A percentile compares a stretch with the other conserved stretches of the same genome.
phyloP scores from a whole-genome alignment of 2,888 invertebrate species.

The Thymelicus lineola region DNA sequence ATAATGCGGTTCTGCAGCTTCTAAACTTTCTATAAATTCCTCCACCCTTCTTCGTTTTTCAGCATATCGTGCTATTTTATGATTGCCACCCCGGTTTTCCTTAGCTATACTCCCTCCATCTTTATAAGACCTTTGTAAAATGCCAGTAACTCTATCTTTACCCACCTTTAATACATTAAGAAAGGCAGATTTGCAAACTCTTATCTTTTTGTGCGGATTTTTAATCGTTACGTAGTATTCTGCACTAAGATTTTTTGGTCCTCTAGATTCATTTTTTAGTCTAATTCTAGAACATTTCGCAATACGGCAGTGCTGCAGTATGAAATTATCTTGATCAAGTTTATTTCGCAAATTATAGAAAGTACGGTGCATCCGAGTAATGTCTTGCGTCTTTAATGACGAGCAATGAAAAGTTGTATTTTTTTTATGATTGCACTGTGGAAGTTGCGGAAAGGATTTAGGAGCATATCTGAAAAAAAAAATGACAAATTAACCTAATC shows the following conservation, averaged over 20 bases:
- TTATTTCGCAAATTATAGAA: constrained; percentile 38
- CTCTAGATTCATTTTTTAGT: constrained; percentile 36
- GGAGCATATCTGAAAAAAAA: constrained; percentile 11
- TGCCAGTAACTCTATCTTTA: constrained; percentile 41
- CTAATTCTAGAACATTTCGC: constrained; percentile 37
- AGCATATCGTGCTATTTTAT: not conserved
- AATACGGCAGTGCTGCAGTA: constrained; percentile 36
- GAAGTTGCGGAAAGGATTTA: constrained; percentile 25
- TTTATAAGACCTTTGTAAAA: constrained; percentile 40
- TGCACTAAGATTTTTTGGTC: constrained; percentile 36
- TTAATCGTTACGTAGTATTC: constrained; percentile 34
- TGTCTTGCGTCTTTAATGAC: constrained; percentile 38
- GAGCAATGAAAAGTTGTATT: constrained; percentile 34
- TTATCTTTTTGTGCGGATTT: constrained; percentile 27
- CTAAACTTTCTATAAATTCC: constrained; percentile 37
- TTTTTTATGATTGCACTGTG: constrained; percentile 32
- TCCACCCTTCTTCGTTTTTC: constrained; percentile 29
- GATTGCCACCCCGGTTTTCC: constrained; percentile 31
- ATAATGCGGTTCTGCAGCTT: constrained; percentile 41
- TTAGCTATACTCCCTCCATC: constrained; percentile 40
- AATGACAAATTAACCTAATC: constrained; percentile 1
- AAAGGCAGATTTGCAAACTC: constrained; percentile 36
- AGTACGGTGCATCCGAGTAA: constrained; percentile 39
- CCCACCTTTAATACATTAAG: constrained; percentile 39
- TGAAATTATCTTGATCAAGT: constrained; percentile 39